Evolutionary conservation across 2,113 vertebrate species (phyloP), one percentile per base, ranked within the genome.

Genomic region (Chinchilla lanigera): DNA sequence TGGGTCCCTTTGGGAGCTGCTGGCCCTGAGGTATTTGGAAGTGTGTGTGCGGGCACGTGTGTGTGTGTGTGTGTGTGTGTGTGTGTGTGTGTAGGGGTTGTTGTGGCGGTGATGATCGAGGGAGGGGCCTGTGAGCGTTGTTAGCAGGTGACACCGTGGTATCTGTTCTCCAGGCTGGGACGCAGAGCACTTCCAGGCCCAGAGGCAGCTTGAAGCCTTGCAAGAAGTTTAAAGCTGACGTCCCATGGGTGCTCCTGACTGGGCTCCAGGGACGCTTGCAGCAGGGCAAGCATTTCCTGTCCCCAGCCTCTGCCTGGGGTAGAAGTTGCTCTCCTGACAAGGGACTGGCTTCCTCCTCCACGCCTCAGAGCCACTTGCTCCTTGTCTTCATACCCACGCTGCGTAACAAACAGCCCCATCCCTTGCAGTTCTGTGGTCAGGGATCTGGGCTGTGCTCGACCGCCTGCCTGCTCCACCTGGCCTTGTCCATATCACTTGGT

Each of bases 381-480:
- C 10, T 3, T 0, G 1, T 44, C 44, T 41, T 30, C 0, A 2
- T 3, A 20, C n/a, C 56, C 1, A 6, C 19, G 16, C 47, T 9
- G 24, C 0, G 44, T 47, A 13, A 52, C 69, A 35, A 30, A n/a
- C 0, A 2, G 28, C 54, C 65, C 24, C 19, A 0, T 5, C 2
- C 7, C 17, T 20, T 10, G 22, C 0, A 0, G 2, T 17, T 16
- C 63, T 41, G 22, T 17, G 58, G 71, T 20, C 75, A 9, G 11
- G 12, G 28, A 11, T 58, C 83, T 44, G 85, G 71, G 52, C 1
- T 10, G 63, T 2, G 71, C 1, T 41, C 44, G 6, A 44, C n/a
- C 9, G 33, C 30, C n/a, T 5, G 0, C 44, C 50, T 85, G 61
- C 73, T 12, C 35, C 0, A 1, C 0, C 0, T 1, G 35, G 56